Conservation (phyloP, 2,888 invertebrate genomes). For the Unio delphinus region DNA sequence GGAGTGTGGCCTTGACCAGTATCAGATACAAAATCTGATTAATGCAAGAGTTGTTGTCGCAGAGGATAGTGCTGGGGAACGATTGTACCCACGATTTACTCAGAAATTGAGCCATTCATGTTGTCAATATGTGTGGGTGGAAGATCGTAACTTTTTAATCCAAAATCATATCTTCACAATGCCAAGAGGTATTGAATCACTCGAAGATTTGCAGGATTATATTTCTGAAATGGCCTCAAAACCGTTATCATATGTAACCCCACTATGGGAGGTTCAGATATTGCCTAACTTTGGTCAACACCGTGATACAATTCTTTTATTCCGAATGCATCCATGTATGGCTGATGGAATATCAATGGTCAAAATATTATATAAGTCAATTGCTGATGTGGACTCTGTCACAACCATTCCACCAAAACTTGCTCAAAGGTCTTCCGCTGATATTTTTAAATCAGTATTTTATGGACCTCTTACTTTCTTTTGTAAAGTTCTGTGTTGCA, state of each 20-base stretch:
- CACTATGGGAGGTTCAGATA: conserved; percentile 76
- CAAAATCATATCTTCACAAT: conserved; percentile 74
- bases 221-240: conserved; percentile 72
- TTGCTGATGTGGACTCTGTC: conserved; percentile 65
- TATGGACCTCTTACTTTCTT: conserved; percentile 74
- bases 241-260: conserved; percentile 71
- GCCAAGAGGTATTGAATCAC: conserved; percentile 64
- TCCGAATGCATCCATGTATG: conserved; percentile 74
- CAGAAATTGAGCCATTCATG: conserved; percentile 71
- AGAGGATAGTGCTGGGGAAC: conserved; percentile 66
- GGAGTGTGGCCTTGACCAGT: conserved; percentile 73
- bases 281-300: conserved; percentile 71
- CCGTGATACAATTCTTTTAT: conserved; percentile 72
- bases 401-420: conserved; percentile 36
- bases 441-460: conserved; percentile 71
- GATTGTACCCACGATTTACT: conserved; percentile 73
- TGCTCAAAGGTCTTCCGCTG: conserved; percentile 28
- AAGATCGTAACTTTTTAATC: conserved; percentile 73
- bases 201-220: conserved; percentile 72
- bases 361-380: conserved; percentile 67
- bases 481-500: conserved; percentile 72
- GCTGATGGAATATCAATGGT: conserved; percentile 75
- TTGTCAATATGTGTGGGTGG: conserved; percentile 74
- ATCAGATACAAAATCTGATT: conserved; percentile 72
- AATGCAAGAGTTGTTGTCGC: conserved; percentile 71